Percentiles rank a stretch among this genome's conserved stretches.
Conservation (phyloP, 2,113 vertebrate species). For the Ibidorhyncha struthersii region DNA sequence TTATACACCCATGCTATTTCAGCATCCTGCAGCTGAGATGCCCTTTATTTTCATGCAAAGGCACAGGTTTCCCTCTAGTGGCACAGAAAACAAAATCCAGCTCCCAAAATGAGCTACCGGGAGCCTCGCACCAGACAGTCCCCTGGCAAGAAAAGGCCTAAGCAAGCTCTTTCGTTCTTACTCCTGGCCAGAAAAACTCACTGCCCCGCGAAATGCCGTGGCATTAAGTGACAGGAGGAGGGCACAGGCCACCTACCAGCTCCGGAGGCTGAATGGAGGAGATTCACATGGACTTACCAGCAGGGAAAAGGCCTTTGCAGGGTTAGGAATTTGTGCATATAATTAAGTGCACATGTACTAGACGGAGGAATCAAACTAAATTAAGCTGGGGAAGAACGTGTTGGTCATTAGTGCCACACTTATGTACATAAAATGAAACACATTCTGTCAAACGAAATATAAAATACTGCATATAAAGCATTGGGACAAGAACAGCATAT, state of each 20-base stretch:
- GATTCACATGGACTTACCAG: background rate
- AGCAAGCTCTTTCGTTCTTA: background rate
- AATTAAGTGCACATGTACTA: background rate
- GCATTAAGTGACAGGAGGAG: background rate
- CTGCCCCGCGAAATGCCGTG: background rate
- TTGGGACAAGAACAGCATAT: background rate
- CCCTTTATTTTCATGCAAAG: background rate
- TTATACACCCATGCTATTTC: background rate
- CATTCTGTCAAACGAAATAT: background rate
- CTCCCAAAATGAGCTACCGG: background rate
- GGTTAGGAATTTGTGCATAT: background rate
- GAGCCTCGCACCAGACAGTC: background rate
- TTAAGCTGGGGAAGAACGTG: background rate
- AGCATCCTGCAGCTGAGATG: background rate
- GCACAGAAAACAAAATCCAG: slow-evolving; percentile 51
- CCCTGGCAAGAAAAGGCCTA: background rate
- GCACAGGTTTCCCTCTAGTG: slow-evolving; percentile 74
- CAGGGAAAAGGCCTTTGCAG: background rate
- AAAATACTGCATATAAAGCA: background rate
- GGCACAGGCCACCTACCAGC: background rate
- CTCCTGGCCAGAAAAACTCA: background rate
- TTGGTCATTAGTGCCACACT: background rate
- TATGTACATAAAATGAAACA: background rate
- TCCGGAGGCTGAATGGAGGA: background rate
- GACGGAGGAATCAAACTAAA: background rate